Evolutionary conservation across 2,888 invertebrate genomes (phyloP).

Genomic region (Drosophila picticornis): DNA sequence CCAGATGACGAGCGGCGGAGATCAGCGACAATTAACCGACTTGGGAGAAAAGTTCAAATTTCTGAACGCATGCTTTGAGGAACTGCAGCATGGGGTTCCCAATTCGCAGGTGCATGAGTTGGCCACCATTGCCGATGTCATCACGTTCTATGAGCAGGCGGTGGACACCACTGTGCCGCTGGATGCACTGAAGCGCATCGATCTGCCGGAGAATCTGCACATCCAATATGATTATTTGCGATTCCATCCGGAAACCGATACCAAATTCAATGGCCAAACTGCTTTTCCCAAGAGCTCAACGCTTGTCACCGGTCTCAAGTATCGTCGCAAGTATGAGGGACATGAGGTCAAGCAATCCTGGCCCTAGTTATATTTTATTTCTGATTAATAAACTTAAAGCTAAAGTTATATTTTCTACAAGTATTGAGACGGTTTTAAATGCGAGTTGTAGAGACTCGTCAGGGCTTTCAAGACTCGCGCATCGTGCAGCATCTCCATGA

Average conservation of each 20-base stretch:
- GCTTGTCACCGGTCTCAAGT: conserved; percentile 92
- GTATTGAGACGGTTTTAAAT: conserved; percentile 71
- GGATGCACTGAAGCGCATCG: conserved; percentile 89
- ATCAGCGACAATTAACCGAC: conserved; percentile 63
- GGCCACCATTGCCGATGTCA: conserved; percentile 90
- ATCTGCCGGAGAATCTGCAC: conserved; percentile 95
- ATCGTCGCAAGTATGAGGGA: conserved; percentile 92
- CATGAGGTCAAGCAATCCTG: conserved; percentile 88
- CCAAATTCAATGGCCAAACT: conserved; percentile 90
- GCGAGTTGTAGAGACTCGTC: conserved; percentile 88
- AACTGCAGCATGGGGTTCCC: conserved; percentile 92
- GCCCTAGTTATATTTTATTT: conserved; percentile 85
- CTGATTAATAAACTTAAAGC: conserved; percentile 38
- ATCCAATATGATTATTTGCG: conserved; percentile 92
- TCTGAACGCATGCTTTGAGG: conserved; percentile 89
- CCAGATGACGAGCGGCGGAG: conserved; percentile 86
- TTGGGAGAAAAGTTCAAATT: conserved; percentile 88
- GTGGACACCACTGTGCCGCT: conserved; percentile 90
- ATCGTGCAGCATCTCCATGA: conserved; percentile 89
- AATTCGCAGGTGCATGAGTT: conserved; percentile 93
- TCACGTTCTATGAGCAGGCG: conserved; percentile 90
- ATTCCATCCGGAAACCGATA: conserved; percentile 93
- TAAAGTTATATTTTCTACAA: conserved; percentile 74
- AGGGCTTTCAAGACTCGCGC: conserved; percentile 92
- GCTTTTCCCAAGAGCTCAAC: conserved; percentile 95